A percentile compares a stretch with the other conserved stretches of the same genome.
Conservation (phyloP, 2,888 invertebrate genomes). For the Macaria liturata region DNA sequence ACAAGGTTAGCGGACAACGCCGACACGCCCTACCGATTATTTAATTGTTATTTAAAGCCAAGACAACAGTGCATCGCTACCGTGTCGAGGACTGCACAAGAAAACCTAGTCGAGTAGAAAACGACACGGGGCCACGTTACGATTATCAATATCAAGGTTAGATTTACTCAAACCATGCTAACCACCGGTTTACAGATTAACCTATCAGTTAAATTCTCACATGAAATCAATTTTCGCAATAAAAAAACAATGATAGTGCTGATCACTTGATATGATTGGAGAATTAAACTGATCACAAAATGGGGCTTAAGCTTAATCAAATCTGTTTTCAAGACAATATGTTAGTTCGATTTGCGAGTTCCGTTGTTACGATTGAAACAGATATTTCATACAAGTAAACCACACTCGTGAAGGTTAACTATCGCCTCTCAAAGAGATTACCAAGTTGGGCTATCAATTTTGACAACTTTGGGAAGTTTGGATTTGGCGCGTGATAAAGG, state of each 20-base stretch:
- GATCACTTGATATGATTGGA: no score
- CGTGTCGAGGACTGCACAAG: conserved; percentile 47
- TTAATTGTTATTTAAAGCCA: conserved; percentile 79
- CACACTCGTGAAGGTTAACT: conserved; percentile 55
- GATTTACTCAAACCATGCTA: background rate
- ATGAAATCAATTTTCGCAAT: no score
- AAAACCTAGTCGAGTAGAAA: conserved; percentile 43
- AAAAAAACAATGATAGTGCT: no score
- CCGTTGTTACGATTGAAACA: background rate
- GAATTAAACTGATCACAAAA: no score
- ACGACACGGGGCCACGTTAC: conserved; percentile 19
- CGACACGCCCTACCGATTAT: conserved; percentile 81
- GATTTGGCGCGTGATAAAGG: conserved; percentile 50
- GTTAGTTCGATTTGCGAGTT: no score
- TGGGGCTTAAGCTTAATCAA: no score
- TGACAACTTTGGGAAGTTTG: conserved; percentile 52
- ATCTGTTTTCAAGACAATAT: no score
- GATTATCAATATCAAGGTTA: background rate
- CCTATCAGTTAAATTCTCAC: no score
- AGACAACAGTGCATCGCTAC: conserved; percentile 60
- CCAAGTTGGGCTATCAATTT: conserved; percentile 59
- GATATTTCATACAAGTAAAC: conserved; percentile 42
- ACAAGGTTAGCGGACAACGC: conserved; percentile 67
- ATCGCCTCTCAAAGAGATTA: conserved; percentile 60
- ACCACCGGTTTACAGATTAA: no score